Conservation (phyloP, 2,113 vertebrate species). For the Cyphomyrus discorhynchus region DNA sequence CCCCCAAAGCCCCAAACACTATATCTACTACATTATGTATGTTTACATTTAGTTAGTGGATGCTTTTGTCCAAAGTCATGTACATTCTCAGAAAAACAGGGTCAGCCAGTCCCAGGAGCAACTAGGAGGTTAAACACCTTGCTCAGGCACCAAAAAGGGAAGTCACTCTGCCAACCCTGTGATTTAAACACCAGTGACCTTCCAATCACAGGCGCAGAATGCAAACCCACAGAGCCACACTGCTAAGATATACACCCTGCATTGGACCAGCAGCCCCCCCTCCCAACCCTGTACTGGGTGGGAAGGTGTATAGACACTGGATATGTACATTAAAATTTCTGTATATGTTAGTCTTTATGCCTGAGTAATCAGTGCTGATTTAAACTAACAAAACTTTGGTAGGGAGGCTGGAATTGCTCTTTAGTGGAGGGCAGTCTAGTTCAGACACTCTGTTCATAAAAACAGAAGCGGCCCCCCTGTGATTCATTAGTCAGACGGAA, state of each 20-base stretch:
- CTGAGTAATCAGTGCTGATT: neutral
- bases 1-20: neutral
- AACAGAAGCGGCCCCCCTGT: neutral
- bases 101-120: neutral
- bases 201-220: neutral
- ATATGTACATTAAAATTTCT: neutral
- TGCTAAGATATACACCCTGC: neutral
- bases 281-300: neutral
- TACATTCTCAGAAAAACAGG: neutral
- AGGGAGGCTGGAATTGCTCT: neutral
- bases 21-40: neutral
- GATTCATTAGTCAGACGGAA: neutral
- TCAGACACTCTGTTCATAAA: neutral
- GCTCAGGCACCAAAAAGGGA: neutral
- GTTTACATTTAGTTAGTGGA: neutral
- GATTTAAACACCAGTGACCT: neutral
- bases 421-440: constrained; percentile 1
- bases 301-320: neutral
- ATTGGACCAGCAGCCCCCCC: neutral
- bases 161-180: neutral
- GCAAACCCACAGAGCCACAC: neutral
- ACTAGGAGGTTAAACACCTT: neutral
- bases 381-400: neutral
- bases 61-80: neutral
- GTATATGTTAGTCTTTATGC: neutral